Evolutionary conservation across 2,113 vertebrate species (phyloP).

Genomic region (Centrocercus urophasianus): DNA sequence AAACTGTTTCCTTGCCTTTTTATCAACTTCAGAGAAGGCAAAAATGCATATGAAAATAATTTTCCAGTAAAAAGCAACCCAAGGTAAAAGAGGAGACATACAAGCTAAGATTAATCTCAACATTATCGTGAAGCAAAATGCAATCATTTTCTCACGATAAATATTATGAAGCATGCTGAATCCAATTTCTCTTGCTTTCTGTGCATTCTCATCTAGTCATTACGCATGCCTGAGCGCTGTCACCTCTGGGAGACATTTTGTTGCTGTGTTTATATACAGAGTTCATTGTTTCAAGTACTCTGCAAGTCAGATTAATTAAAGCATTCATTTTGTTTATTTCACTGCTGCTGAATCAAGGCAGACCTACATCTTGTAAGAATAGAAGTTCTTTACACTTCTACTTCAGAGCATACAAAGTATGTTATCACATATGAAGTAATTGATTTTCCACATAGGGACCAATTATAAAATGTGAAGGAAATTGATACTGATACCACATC

Average conservation of each 20-base stretch:
- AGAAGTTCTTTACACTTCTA: constrained; percentile 9
- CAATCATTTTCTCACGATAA: neutral
- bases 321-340: constrained; percentile 71
- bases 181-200: neutral
- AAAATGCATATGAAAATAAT: neutral
- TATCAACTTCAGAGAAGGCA: neutral
- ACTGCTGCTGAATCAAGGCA: constrained; percentile 65
- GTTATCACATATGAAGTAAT: constrained; percentile 58
- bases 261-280: constrained; percentile 40
- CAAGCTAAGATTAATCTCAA: neutral
- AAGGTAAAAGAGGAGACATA: neutral
- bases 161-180: neutral
- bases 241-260: constrained; percentile 41
- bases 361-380: constrained; percentile 30
- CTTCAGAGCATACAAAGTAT: constrained; percentile 13
- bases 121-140: neutral
- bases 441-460: constrained; percentile 60
- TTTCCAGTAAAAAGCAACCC: neutral
- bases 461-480: constrained; percentile 59
- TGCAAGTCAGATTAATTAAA: constrained; percentile 75
- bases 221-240: neutral
- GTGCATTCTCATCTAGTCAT: neutral
- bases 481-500: neutral
- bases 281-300: constrained; percentile 73
- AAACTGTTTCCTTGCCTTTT: neutral